Conservation (phyloP, 2,888 invertebrate species). For the Oasisia sp. region DNA sequence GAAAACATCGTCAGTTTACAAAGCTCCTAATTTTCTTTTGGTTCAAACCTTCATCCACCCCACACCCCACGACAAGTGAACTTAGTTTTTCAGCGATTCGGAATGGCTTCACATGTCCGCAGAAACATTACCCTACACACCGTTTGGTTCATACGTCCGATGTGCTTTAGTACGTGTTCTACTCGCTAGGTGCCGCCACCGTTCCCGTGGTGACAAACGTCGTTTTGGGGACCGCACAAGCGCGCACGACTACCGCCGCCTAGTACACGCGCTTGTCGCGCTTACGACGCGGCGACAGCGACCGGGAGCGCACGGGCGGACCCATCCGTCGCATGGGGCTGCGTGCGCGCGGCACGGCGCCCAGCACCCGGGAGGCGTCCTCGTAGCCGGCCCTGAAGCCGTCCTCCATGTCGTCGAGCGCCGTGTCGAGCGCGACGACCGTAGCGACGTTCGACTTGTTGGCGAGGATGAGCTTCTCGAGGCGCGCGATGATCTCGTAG, state of each 20-base stretch:
- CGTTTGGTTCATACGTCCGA: no score
- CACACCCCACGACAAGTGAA: no score
- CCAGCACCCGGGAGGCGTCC: conserved; percentile 43
- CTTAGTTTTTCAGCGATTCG: not conserved
- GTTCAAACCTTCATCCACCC: no score
- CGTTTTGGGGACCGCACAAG: not conserved
- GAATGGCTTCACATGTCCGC: conserved; percentile 74
- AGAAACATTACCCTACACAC: no score
- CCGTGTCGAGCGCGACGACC: conserved; percentile 57
- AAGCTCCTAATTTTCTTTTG: no score
- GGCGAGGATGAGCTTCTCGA: conserved; percentile 64
- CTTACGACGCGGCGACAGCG: conserved; percentile 55
- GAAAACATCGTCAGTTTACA: no score
- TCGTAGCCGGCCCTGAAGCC: conserved; percentile 55
- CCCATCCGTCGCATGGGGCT: not conserved
- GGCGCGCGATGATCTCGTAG: conserved; percentile 65
- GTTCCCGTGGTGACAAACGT: not conserved
- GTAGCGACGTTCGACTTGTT: conserved; percentile 61
- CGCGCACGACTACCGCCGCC: not conserved
- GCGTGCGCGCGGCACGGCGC: conserved; percentile 20
- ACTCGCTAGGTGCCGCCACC: not conserved
- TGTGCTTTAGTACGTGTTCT: not conserved
- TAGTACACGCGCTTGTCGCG: conserved; percentile 56
- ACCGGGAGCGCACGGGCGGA: conserved; percentile 48
- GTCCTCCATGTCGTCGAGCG: conserved; percentile 59